These are phyloP conservation scores for Ricordea florida DNA, from an alignment of 92 coral and sea anemone genomes.

Conservation along the genomic window DNA sequence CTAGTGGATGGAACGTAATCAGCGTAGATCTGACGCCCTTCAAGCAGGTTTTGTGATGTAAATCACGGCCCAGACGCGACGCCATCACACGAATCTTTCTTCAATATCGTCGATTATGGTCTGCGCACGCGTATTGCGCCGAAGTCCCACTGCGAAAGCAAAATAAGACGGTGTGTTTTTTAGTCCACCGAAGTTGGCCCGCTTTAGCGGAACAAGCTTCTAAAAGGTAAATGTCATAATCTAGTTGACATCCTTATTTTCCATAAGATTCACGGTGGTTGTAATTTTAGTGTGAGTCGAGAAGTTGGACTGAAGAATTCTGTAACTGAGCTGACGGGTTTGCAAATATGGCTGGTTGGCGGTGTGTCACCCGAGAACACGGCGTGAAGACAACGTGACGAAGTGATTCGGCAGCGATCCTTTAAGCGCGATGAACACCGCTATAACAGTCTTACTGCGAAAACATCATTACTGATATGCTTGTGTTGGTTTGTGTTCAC, in stretches of 20 bases:
- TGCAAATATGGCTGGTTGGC: constrained; percentile 81
- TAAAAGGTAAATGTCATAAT: constrained; percentile 21
- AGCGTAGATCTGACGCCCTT: constrained; percentile 61
- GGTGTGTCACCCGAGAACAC: constrained; percentile 83
- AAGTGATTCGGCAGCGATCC: constrained; percentile 22
- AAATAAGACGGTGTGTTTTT: constrained; percentile 89
- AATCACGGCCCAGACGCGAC: constrained; percentile 86
- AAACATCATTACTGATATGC: background rate
- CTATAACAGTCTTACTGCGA: background rate
- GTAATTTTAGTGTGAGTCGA: background rate
- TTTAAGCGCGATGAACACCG: background rate
- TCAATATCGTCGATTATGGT: constrained; percentile 97
- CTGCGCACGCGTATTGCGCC: constrained; percentile 90
- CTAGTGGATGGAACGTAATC: constrained; percentile 19
- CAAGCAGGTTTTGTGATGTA: constrained; percentile 85
- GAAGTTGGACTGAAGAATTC: background rate
- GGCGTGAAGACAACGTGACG: constrained; percentile 85
- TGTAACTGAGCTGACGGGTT: constrained; percentile 34
- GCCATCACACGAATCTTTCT: constrained; percentile 79
- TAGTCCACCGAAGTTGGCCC: constrained; percentile 62
- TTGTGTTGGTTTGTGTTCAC: background rate
- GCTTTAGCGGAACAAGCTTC: constrained; percentile 64
- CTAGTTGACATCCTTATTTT: constrained; percentile 11
- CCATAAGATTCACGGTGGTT: background rate
- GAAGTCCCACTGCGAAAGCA: constrained; percentile 91